These are phyloP conservation scores for Tychaedon coryphoeus DNA, from an alignment of 2,113 vertebrate species.

Conservation along the genomic window DNA sequence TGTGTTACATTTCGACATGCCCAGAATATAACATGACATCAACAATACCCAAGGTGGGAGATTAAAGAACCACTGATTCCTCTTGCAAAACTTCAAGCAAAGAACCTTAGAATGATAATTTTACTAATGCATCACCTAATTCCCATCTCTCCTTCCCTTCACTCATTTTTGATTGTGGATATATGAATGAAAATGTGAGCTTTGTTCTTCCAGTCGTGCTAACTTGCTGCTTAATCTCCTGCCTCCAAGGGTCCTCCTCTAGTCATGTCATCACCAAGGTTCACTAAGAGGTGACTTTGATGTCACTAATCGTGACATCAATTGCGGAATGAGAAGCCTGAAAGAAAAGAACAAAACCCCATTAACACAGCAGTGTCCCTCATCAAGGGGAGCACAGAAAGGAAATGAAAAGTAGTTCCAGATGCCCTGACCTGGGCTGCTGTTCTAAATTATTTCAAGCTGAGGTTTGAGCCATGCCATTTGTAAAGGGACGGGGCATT, in stretches of 20 bases:
- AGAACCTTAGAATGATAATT: not conserved
- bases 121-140: not conserved
- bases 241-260: not conserved
- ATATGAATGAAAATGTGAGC: not conserved
- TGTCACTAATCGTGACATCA: not conserved
- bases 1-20: not conserved
- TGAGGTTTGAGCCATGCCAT: not conserved
- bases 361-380: conserved; percentile 25
- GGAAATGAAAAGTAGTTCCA: conserved; percentile 24
- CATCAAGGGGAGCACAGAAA: not conserved
- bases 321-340: not conserved
- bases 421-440: not conserved
- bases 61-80: not conserved
- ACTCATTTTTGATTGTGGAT: not conserved
- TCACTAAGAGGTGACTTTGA: not conserved
- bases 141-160: not conserved
- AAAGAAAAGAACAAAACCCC: conserved; percentile 13
- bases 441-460: conserved; percentile 30
- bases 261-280: not conserved
- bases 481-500: not conserved
- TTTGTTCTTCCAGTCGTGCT: not conserved
- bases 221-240: conserved; percentile 9
- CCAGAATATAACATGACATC: not conserved
- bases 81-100: conserved; percentile 1
- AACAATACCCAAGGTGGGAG: conserved; percentile 4